phyloP scores from a whole-genome alignment of 2,888 invertebrate species.

The Volucella bombylans region DNA sequence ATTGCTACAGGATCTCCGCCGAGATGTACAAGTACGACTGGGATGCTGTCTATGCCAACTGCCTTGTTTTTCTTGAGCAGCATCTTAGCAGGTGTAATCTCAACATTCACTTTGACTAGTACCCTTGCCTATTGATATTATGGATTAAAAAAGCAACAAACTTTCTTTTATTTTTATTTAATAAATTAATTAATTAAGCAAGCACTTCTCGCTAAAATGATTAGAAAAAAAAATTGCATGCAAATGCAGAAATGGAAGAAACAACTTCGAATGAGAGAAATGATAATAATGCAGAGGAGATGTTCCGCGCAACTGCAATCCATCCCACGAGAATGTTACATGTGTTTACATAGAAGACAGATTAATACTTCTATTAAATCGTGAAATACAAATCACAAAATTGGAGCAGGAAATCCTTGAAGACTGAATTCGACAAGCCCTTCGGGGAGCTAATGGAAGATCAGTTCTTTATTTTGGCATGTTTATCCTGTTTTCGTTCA shows the following conservation, averaged over 20 bases:
- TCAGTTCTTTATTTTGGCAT: slow-evolving; percentile 77
- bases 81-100: too few relatives aligned
- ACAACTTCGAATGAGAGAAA: slow-evolving; percentile 24
- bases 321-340: slow-evolving; percentile 36
- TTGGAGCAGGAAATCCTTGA: slow-evolving; percentile 67
- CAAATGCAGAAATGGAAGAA: slow-evolving; percentile 43
- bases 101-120: too few relatives aligned
- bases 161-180: slow-evolving; percentile 36
- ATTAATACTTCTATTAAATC: slow-evolving; percentile 53
- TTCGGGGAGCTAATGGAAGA: slow-evolving; percentile 23
- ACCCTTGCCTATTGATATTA: too few relatives aligned
- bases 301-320: neutral
- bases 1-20: too few relatives aligned
- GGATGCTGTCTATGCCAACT: too few relatives aligned
- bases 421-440: slow-evolving; percentile 38
- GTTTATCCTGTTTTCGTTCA: slow-evolving; percentile 83
- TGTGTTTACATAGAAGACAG: slow-evolving; percentile 46
- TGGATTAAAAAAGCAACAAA: slow-evolving; percentile 35
- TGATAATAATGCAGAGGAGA: slow-evolving; percentile 28
- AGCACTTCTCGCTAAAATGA: slow-evolving; percentile 25
- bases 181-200: slow-evolving; percentile 34
- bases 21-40: too few relatives aligned
- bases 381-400: slow-evolving; percentile 73
- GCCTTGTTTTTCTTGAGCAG: too few relatives aligned
- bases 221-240: slow-evolving; percentile 15